These are phyloP conservation scores for Petroica traversi DNA, from an alignment of 2,113 vertebrate genomes.

Conservation along the genomic window DNA sequence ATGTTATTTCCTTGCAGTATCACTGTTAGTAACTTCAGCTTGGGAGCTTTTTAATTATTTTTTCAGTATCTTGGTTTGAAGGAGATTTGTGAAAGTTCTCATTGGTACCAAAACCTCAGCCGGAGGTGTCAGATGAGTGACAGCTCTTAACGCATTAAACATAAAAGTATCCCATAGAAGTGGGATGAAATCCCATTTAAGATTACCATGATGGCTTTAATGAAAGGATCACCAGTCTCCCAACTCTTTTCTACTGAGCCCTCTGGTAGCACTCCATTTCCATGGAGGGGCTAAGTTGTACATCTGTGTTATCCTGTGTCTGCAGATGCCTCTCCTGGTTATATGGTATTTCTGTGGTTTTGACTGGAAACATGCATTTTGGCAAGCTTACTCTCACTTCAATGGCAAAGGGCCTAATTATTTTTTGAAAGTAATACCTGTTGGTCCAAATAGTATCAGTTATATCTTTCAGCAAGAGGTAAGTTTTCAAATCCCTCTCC, in stretches of 20 bases:
- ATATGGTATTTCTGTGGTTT: neutral
- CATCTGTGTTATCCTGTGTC: neutral
- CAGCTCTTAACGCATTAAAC: neutral
- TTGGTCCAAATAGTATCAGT: neutral
- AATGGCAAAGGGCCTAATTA: neutral
- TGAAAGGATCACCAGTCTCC: neutral
- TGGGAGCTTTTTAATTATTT: neutral
- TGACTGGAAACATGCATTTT: neutral
- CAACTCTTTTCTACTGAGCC: neutral
- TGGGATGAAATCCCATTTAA: slow-evolving; percentile 11
- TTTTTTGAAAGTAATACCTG: neutral
- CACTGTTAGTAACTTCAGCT: neutral
- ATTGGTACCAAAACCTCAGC: neutral
- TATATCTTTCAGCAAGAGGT: neutral
- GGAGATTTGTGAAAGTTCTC: neutral
- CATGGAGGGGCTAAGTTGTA: neutral
- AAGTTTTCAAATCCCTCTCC: neutral
- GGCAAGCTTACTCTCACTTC: neutral
- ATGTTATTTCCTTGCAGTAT: neutral
- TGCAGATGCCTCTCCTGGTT: neutral
- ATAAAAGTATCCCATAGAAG: neutral
- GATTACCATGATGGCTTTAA: neutral
- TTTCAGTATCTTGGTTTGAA: neutral
- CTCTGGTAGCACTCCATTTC: neutral
- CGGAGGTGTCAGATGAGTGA: neutral